Evolutionary conservation across 1,140 invertebrate species (phyloP).

Genomic region (Melanaphis sacchari): DNA sequence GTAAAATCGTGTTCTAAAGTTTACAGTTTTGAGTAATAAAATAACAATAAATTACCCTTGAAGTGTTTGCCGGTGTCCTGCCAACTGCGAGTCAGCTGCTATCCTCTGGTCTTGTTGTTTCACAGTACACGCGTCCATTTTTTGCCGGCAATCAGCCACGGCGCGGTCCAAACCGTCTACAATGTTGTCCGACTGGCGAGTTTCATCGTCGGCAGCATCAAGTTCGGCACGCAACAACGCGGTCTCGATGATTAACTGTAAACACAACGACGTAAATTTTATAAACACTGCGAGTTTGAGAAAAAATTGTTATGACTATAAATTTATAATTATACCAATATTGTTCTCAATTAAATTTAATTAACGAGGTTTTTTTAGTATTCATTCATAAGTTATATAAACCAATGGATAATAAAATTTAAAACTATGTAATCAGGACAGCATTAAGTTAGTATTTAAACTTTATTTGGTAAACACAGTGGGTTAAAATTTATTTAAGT

Average conservation of each 20-base stretch:
- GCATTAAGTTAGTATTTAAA: no score
- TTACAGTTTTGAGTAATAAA: neutral
- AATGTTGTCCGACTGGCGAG: slow-evolving; percentile 74
- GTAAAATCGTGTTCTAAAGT: neutral
- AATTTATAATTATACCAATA: neutral
- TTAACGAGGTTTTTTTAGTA: neutral
- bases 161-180: slow-evolving; percentile 72
- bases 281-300: neutral
- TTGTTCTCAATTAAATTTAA: neutral
- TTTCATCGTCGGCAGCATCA: slow-evolving; percentile 76
- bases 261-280: slow-evolving; percentile 47
- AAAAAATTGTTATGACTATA: neutral
- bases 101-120: slow-evolving; percentile 65
- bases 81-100: slow-evolving; percentile 61
- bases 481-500: no score
- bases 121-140: slow-evolving; percentile 65
- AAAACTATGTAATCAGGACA: no score
- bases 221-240: slow-evolving; percentile 83
- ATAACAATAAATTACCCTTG: neutral
- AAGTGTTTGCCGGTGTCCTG: neutral
- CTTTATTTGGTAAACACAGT: no score
- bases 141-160: slow-evolving; percentile 67
- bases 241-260: slow-evolving; percentile 83
- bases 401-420: no score
- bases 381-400: no score